Percentiles rank a stretch among this genome's conserved stretches.
Conservation (phyloP, 2,113 vertebrate genomes). For the Copsychus sechellarum region DNA sequence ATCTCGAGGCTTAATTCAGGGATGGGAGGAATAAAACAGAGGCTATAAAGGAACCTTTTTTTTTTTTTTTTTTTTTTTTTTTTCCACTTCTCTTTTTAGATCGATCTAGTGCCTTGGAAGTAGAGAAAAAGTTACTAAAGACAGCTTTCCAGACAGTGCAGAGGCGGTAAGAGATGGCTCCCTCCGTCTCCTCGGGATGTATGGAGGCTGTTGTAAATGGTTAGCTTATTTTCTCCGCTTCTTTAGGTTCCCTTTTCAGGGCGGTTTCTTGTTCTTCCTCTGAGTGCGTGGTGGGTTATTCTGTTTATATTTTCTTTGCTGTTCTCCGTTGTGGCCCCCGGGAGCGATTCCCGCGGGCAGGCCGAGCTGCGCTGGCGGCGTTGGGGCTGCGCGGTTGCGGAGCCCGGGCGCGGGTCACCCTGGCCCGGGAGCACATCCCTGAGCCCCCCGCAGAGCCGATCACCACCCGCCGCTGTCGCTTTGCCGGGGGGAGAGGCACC, state of each 20-base stretch:
- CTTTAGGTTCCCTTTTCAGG: neutral
- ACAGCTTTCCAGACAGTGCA: slow-evolving; percentile 88
- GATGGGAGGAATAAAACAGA: neutral
- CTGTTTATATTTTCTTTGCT: neutral
- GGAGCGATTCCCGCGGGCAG: neutral
- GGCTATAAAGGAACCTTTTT: slow-evolving; percentile 40
- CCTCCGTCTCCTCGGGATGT: slow-evolving; percentile 35
- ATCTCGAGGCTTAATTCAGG: slow-evolving; percentile 10
- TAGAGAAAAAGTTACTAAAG: slow-evolving; percentile 90
- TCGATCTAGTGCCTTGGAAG: slow-evolving; percentile 96
- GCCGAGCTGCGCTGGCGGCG: neutral
- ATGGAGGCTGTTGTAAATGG: slow-evolving; percentile 17
- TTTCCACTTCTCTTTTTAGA: slow-evolving; percentile 79
- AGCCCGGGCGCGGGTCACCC: neutral
- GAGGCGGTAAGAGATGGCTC: slow-evolving; percentile 84
- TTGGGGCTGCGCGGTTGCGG: neutral
- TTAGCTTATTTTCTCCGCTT: slow-evolving; percentile 20
- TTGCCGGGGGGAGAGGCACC: neutral
- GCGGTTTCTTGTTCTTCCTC: neutral
- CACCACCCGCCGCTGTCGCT: neutral
- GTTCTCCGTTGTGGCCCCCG: neutral
- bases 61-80: slow-evolving; percentile 38
- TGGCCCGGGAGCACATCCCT: neutral
- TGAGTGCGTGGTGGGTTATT: neutral
- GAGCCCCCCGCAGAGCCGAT: neutral